Conservation (phyloP, 2,797 vertebrate species). For the Salmo trutta region DNA sequence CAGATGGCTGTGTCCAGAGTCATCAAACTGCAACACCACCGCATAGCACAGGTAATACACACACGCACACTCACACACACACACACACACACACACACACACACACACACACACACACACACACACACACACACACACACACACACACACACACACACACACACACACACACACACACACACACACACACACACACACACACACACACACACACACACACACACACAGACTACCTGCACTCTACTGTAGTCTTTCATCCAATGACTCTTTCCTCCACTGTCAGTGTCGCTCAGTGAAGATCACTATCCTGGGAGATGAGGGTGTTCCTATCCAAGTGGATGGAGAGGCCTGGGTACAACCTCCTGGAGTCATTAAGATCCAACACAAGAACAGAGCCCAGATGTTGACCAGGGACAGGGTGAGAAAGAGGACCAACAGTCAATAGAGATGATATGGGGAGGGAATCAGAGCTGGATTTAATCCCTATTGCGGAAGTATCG, state of each 20-base stretch:
- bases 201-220: too few species aligned
- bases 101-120: too few species aligned
- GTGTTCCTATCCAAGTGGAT: constrained; percentile 95
- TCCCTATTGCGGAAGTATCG: too few species aligned
- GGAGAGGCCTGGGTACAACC: constrained; percentile 98
- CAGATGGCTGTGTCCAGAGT: constrained; percentile 98
- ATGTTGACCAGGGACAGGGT: constrained; percentile 97
- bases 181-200: too few species aligned
- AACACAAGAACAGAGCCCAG: constrained; percentile 97
- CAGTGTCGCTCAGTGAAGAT: constrained; percentile 98
- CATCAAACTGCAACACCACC: constrained; percentile 96
- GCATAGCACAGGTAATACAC: constrained; percentile 90
- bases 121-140: too few species aligned
- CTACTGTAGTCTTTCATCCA: neutral
- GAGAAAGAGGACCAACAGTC: constrained; percentile 41
- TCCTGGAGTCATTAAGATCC: constrained; percentile 95
- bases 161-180: too few species aligned
- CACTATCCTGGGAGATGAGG: constrained; percentile 96
- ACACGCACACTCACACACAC: neutral
- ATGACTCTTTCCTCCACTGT: neutral
- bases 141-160: neutral
- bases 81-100: too few species aligned
- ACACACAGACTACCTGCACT: neutral
- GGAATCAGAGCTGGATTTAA: too few species aligned
- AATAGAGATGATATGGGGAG: too few species aligned